Percentiles rank a stretch among this genome's conserved stretches.
Conservation (phyloP, 2,113 vertebrate species). For the Alosa alosa region DNA sequence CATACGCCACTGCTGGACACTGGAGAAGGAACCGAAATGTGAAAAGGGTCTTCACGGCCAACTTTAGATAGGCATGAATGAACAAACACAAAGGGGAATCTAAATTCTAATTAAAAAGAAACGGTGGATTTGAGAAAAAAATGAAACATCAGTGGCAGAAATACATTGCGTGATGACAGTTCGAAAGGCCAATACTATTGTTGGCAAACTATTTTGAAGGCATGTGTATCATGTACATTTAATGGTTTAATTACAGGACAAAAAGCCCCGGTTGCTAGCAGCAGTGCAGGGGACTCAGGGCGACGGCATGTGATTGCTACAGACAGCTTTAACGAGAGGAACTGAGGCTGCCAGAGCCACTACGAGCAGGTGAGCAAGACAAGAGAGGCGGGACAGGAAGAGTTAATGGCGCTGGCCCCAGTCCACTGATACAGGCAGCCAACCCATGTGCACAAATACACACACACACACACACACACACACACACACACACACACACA, state of each 20-base stretch:
- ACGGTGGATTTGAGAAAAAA: not conserved
- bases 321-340: not conserved
- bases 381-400: constrained; percentile 34
- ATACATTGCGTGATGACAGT: not conserved
- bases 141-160: not conserved
- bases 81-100: not conserved
- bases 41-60: not conserved
- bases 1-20: not conserved
- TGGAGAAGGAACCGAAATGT: not conserved
- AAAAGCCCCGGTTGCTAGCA: not conserved
- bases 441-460: not conserved
- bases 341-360: not conserved
- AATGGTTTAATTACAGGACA: constrained; percentile 9
- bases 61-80: not conserved
- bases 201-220: not conserved
- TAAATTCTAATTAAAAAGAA: not conserved
- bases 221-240: constrained; percentile 10
- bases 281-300: not conserved
- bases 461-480: constrained; percentile 52
- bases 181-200: not conserved
- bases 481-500: not conserved
- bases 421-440: constrained; percentile 52
- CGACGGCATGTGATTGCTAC: not conserved
- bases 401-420: constrained; percentile 54
- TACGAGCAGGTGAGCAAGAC: constrained; percentile 44